Evolutionary conservation across 2,888 invertebrate species (phyloP).

Genomic region (Epistrophe grossulariae): DNA sequence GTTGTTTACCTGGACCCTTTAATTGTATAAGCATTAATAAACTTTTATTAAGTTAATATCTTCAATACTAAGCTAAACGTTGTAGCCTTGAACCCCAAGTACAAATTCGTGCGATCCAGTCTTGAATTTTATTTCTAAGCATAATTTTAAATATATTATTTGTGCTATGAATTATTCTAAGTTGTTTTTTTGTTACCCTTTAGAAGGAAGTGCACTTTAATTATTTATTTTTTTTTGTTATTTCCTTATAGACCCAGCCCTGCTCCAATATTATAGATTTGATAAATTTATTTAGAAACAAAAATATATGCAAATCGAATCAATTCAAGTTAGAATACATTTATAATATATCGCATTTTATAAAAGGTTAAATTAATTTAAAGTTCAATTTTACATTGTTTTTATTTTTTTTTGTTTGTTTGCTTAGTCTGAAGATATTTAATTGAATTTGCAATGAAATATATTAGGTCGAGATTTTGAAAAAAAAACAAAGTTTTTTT

Average conservation of each 20-base stretch:
- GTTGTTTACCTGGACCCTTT: too few relatives aligned
- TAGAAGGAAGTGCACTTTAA: too few relatives aligned
- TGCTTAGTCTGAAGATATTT: background rate
- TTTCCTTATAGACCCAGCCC: background rate
- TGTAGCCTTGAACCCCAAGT: too few relatives aligned
- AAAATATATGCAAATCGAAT: background rate
- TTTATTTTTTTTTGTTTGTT: background rate
- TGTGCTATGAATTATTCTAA: too few relatives aligned
- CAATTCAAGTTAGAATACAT: background rate
- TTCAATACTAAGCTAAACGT: too few relatives aligned
- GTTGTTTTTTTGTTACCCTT: too few relatives aligned
- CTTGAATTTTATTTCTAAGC: too few relatives aligned
- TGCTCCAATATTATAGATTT: background rate
- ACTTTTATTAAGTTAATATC: too few relatives aligned
- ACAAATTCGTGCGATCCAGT: too few relatives aligned
- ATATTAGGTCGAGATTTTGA: background rate
- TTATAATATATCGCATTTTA: background rate
- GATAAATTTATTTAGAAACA: background rate
- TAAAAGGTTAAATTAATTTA: conserved; percentile 19
- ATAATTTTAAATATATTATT: too few relatives aligned
- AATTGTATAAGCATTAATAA: too few relatives aligned
- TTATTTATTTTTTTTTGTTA: background rate
- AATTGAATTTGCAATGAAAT: background rate
- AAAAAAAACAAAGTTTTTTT: background rate
- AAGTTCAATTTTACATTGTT: background rate